Evolutionary conservation across 2,888 invertebrate genomes (phyloP), one percentile per base, ranked within the genome.

Genomic region (Phrixothrix hirtus): DNA sequence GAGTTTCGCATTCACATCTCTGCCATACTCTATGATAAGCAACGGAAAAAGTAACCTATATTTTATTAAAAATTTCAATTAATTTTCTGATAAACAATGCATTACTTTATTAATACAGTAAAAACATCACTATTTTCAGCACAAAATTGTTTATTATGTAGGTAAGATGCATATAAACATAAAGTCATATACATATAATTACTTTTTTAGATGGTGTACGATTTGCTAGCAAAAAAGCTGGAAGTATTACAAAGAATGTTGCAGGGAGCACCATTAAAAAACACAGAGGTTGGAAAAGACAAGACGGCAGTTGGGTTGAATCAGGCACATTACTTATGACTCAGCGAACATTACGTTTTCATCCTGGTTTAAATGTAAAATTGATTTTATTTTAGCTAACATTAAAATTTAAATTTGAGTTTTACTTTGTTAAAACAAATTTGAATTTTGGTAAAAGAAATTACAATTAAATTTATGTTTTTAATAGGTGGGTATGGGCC

Each of bases 351-450:
- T 76, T 86, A 0, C 78, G 90, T 44, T 92, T 89, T 70, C 91
- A 90, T 75, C 90, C 92, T 4, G 91, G 91, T 6, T 72, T 90
- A 44, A 85, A 90, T 77, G 91, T 90, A 75, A 74, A n/a, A n/a
- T n/a, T n/a, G n/a, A n/a, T n/a, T n/a, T n/a, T n/a, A n/a, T n/a
- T n/a, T n/a, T n/a, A n/a, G n/a, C n/a, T n/a, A n/a, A n/a, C n/a
- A n/a, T n/a, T n/a, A n/a, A n/a, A n/a, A n/a, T n/a, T n/a, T n/a
- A n/a, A n/a, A n/a, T n/a, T n/a, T n/a, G n/a, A n/a, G n/a, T n/a
- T n/a, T n/a, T n/a, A n/a, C n/a, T n/a, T n/a, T n/a, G n/a, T n/a
- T n/a, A n/a, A n/a, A n/a, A n/a, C n/a, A n/a, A n/a, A n/a, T n/a
- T n/a, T n/a, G n/a, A n/a, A n/a, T n/a, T n/a, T n/a, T n/a, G n/a